phyloP scores from a whole-genome alignment of 2,888 invertebrate species.

The Phytoseiulus persimilis region DNA sequence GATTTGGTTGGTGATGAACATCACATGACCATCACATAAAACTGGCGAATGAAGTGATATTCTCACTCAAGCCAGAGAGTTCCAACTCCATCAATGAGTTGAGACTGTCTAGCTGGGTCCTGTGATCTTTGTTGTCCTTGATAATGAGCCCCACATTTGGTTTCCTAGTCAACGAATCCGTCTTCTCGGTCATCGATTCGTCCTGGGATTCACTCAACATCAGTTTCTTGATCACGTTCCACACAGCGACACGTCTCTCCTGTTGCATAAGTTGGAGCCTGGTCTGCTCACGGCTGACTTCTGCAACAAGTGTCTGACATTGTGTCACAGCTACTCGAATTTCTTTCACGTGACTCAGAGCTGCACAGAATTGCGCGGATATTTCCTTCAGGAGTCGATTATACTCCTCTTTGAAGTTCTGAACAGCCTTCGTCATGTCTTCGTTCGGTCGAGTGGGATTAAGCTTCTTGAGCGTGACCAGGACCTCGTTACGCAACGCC shows the following conservation, averaged over 20 bases:
- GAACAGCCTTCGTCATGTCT: not conserved
- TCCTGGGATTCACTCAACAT: not conserved
- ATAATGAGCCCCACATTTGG: conserved; percentile 14
- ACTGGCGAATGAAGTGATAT: not conserved
- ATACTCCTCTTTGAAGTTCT: conserved; percentile 15
- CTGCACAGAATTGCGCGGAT: not conserved
- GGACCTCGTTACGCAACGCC: not conserved
- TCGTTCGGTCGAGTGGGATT: not conserved
- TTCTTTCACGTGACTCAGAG: conserved; percentile 23
- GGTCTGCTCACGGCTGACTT: not conserved
- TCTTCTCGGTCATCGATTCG: not conserved
- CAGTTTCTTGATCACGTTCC: conserved; percentile 19
- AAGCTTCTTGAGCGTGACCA: not conserved
- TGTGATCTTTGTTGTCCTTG: not conserved
- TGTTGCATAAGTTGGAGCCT: conserved; percentile 18
- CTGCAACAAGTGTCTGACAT: not conserved
- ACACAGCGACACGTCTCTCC: conserved; percentile 10
- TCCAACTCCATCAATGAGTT: conserved; percentile 15
- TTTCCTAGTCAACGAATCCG: conserved; percentile 31
- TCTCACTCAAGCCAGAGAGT: not conserved
- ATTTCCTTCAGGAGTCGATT: conserved; percentile 19
- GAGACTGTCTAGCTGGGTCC: conserved; percentile 10
- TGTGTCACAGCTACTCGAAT: not conserved
- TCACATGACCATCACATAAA: not conserved
- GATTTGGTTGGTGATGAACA: not conserved